Base-by-base conservation (phyloP, 92 coral and sea anemone genomes). In the Porites divaricata region DNA sequence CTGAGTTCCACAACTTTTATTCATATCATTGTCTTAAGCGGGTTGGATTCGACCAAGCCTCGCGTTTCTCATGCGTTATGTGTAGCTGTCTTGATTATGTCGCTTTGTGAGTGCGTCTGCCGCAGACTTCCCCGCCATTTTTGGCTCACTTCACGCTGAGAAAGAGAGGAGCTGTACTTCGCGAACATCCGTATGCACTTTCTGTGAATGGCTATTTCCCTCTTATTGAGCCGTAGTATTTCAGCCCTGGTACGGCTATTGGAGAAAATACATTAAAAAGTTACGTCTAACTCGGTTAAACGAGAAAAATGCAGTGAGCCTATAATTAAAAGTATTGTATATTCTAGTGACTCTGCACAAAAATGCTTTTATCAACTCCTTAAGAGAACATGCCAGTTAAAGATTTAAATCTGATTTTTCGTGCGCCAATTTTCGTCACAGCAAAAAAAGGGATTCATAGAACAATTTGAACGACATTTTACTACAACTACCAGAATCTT, bases 51-150 rank as follows among this genome's bases (percentile, higher is more conserved):
- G 14, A 19, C 12, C 26, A 51, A 72, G 77, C 53, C 35, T 24
- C 7, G 54, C 49, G 20, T 10, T 49, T 54, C 50, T 26, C 8
- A 59, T 26, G 15, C 56, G 67, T 25, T 15, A 6, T 54, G 45
- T 13, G 2, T 51, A 1, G 14, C 6, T 1, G 9, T 19, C 45
- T 26, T 62, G 54, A 2, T 24, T 28, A 71, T 57, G 86, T 70
- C 78, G 41, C 78, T 71, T 21, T 81, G 63, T 49, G 86, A 81
- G 56, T 78, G 70, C 59, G 86, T 81, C 10, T 19, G 70, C 25
- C 86, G 86, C 69, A 81, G 86, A 9, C 59, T 81, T 81, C 20
- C 86, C 61, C 78, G 78, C 86, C 78, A 28, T 58, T 81, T 61
- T 61, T 21, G 78, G 16, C 41, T 49, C 71, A 11, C 65, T 58